A percentile compares a stretch with the other conserved stretches of the same genome.
These are phyloP conservation scores for Pelobates fuscus DNA, from an alignment of 2,113 vertebrate species.

Conservation along the genomic window DNA sequence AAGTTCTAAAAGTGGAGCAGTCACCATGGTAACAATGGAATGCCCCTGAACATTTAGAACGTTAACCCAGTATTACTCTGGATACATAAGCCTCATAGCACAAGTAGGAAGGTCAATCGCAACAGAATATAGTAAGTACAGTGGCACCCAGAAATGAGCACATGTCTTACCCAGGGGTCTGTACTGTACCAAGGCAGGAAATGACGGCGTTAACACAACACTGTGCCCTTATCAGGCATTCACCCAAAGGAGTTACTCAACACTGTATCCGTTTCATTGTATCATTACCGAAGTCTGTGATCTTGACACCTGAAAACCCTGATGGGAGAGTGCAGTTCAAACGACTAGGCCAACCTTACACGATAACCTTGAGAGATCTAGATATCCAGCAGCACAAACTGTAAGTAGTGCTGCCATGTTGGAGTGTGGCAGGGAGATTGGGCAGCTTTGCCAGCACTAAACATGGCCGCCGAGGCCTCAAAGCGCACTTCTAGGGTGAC, in stretches of 20 bases:
- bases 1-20: too few relatives aligned
- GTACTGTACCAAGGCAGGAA: not conserved
- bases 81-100: too few relatives aligned
- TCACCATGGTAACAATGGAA: too few relatives aligned
- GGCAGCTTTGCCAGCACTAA: not conserved
- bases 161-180: constrained; percentile 8
- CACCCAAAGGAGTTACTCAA: not conserved
- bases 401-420: not conserved
- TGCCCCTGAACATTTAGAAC: too few relatives aligned
- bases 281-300: too few relatives aligned
- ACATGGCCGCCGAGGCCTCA: not conserved
- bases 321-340: too few relatives aligned
- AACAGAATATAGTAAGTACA: too few relatives aligned
- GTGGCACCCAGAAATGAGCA: not conserved
- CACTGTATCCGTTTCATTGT: not conserved
- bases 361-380: not conserved
- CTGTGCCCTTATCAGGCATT: not conserved
- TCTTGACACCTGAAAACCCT: too few relatives aligned
- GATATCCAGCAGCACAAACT: not conserved
- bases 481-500: not conserved
- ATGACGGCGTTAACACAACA: not conserved
- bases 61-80: too few relatives aligned
- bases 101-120: too few relatives aligned
- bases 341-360: too few relatives aligned
- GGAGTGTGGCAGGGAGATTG: not conserved